Evolutionary conservation across 2,797 vertebrate genomes (phyloP).

Genomic region (Psittacula echo): DNA sequence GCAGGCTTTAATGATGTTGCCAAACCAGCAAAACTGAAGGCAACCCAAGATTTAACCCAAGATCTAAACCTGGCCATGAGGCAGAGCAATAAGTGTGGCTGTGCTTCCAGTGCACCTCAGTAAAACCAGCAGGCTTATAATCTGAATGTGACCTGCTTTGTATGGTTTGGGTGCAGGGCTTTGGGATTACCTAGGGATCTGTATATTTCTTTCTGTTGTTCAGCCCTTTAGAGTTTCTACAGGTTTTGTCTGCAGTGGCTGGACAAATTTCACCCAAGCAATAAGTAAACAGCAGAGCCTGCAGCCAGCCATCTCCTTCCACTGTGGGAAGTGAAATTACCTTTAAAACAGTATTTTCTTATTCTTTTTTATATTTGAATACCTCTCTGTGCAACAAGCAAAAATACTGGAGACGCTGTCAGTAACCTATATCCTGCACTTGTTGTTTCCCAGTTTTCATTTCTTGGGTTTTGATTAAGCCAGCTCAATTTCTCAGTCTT

Average conservation of each 20-base stretch:
- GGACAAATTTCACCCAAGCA: not conserved
- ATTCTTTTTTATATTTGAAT: not conserved
- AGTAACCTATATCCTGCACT: not conserved
- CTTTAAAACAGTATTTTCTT: not conserved
- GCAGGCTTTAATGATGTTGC: not conserved
- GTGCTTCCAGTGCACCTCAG: not conserved
- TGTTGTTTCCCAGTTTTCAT: not conserved
- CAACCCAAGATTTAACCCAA: not conserved
- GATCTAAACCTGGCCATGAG: not conserved
- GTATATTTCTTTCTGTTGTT: not conserved
- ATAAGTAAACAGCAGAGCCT: not conserved
- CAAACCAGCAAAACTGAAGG: not conserved
- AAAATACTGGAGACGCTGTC: not conserved
- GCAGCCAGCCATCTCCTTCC: not conserved
- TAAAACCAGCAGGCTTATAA: not conserved
- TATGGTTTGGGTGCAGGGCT: not conserved
- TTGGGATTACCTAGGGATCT: not conserved
- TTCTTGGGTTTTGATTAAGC: not conserved
- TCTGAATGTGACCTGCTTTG: not conserved
- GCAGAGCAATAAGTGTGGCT: not conserved
- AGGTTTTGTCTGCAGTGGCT: not conserved
- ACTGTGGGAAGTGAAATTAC: not conserved
- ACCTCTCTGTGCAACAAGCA: not conserved
- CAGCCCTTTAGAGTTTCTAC: rapidly evolving
- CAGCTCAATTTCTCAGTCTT: not conserved